Evolutionary conservation across 2,888 invertebrate species (phyloP).

Genomic region (Synanthedon myopaeformis): DNA sequence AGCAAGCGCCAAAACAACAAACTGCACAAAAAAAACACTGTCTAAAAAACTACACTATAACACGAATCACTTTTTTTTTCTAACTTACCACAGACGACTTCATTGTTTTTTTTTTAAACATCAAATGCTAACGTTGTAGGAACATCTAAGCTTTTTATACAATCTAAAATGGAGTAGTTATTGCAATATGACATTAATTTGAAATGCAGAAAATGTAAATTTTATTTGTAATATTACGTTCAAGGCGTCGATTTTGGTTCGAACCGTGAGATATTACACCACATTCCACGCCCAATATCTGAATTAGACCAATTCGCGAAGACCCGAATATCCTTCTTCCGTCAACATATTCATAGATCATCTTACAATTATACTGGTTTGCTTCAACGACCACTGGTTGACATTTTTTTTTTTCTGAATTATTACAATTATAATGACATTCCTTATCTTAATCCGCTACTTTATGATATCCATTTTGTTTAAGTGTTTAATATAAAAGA

Average conservation of each 20-base stretch:
- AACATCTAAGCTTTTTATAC: slow-evolving; percentile 48
- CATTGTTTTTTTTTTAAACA: slow-evolving; percentile 36
- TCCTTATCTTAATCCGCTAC: too few species aligned
- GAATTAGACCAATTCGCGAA: slow-evolving; percentile 19
- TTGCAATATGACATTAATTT: slow-evolving; percentile 43
- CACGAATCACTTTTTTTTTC: background rate
- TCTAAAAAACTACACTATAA: background rate
- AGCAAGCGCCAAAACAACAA: slow-evolving; percentile 23
- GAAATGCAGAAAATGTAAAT: slow-evolving; percentile 50
- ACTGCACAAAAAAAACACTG: slow-evolving; percentile 15
- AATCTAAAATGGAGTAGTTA: slow-evolving; percentile 55
- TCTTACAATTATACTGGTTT: background rate
- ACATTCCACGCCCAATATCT: slow-evolving; percentile 25
- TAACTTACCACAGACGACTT: slow-evolving; percentile 45
- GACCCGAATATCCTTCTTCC: slow-evolving; percentile 8
- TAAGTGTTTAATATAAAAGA: too few species aligned
- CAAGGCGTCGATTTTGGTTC: slow-evolving; percentile 9
- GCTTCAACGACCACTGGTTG: background rate
- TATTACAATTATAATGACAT: too few species aligned
- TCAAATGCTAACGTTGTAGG: slow-evolving; percentile 35
- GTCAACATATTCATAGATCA: background rate
- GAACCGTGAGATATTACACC: background rate
- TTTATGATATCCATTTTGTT: too few species aligned
- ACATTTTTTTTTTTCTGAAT: background rate
- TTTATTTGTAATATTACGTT: slow-evolving; percentile 52